Base-by-base conservation (phyloP, 2,888 invertebrate species). In the Hydraecia micacea region DNA sequence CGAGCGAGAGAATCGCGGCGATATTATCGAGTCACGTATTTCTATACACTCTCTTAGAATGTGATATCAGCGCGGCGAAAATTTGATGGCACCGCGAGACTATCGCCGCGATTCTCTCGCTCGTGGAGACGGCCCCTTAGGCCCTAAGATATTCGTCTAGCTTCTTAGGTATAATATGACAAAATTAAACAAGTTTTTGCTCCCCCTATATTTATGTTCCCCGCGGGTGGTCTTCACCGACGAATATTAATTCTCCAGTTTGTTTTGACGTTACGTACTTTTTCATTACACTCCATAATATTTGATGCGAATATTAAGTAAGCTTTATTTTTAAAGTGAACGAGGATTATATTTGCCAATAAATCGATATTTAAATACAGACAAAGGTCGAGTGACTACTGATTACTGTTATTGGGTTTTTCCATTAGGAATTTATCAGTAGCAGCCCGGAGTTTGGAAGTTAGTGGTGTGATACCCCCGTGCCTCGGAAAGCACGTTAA, bases 221-320 rank as follows among this genome's bases (percentile, higher is more conserved):
- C 83, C 87, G 87, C 88, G 85, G 89, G 84, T 78, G 75, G 75
- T 79, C 83, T 83, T 69, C 84, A 77, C 28, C 69, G 80, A 77
- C 74, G 84, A 84, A 85, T 86, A 87, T 89, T 88, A 87, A 87
- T 86, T 81, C 66, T 21, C 36, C 72, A 32, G 78, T 73, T 81
- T 85, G 81, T 85, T 86, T 86, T 83, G 80, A 77, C 72, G 77
- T 78, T 76, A 74, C 63, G 76, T 68, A 77, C 73, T 79, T 77
- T 73, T 73, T 75, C 67, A 68, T 68, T 32, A 67, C 46, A 46
- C 73, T 84, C 52, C 72, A 67, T 69, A 36, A 71, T 52, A 76
- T 77, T 83, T 83, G 62, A 68, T 74, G 25, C n/a, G 73, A 75
- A 74, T 86, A 82, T 86, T 74, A 77, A 84, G 49, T 70, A 63